phyloP scores from a whole-genome alignment of 2,888 invertebrate species.

The Stenolophus ochropezus region DNA sequence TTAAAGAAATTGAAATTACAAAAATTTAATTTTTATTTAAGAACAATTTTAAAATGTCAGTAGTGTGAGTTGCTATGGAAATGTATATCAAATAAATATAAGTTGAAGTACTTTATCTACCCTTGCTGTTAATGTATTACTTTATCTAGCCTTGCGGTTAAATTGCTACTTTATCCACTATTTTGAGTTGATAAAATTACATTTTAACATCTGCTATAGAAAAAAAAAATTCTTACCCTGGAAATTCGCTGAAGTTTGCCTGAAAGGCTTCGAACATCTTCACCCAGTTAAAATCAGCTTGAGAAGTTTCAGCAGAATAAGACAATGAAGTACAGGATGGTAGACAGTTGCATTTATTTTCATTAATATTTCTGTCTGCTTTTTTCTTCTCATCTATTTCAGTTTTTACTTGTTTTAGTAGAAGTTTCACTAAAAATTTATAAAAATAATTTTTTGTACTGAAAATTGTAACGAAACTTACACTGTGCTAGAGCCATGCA shows the following conservation, averaged over 20 bases:
- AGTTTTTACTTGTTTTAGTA: conserved; percentile 74
- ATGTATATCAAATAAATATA: no score
- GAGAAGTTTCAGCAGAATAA: conserved; percentile 84
- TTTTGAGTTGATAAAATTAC: no score
- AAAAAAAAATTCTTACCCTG: no score
- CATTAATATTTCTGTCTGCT: conserved; percentile 65
- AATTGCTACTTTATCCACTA: no score
- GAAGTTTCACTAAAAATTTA: conserved; percentile 73
- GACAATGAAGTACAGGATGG: conserved; percentile 82
- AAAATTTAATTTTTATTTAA: no score
- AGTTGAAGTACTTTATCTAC: no score
- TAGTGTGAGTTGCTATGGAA: no score
- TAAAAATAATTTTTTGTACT: not conserved
- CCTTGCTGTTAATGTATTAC: no score
- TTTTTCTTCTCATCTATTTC: conserved; percentile 67
- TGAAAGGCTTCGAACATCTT: conserved; percentile 76
- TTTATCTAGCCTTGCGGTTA: no score
- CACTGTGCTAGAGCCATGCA: conserved; percentile 77
- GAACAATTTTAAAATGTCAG: no score
- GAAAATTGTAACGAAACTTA: conserved; percentile 69
- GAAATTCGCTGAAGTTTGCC: conserved; percentile 70
- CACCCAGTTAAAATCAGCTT: conserved; percentile 81
- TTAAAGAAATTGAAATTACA: no score
- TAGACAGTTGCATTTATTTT: conserved; percentile 76
- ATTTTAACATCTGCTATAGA: no score